A percentile compares a stretch with the other conserved stretches of the same genome.
phyloP scores from a whole-genome alignment of 2,113 vertebrate species.

The Brachyistius frenatus region DNA sequence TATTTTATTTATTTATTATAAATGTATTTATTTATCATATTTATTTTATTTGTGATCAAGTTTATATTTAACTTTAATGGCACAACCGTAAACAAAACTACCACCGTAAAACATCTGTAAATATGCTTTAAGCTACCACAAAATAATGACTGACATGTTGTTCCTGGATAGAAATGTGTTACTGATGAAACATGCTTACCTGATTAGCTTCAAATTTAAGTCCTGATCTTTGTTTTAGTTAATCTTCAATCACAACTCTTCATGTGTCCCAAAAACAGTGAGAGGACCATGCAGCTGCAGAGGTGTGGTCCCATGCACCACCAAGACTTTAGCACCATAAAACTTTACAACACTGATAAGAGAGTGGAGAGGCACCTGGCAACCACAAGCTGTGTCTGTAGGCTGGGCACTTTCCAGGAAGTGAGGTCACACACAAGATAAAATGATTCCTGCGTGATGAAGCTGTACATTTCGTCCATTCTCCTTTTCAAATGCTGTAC shows the following conservation, averaged over 20 bases:
- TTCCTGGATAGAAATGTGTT: background rate
- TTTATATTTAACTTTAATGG: conserved; percentile 33
- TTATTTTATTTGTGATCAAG: background rate
- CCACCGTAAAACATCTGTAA: conserved; percentile 3
- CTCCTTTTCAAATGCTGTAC: conserved; percentile 21
- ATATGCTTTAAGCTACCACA: background rate
- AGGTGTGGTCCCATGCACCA: conserved; percentile 36
- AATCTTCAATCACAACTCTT: background rate
- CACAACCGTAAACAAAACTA: background rate
- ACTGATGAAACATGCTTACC: conserved; percentile 54
- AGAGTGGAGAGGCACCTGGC: conserved; percentile 24
- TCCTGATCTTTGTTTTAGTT: conserved; percentile 6
- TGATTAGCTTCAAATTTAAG: conserved; percentile 26
- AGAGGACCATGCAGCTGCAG: background rate
- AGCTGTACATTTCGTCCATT: conserved; percentile 25
- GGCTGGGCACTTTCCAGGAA: conserved; percentile 45
- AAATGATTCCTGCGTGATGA: conserved; percentile 24
- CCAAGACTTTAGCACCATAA: conserved; percentile 22
- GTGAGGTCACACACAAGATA: conserved; percentile 48
- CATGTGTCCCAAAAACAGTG: background rate
- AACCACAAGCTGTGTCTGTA: background rate
- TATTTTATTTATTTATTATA: too few relatives aligned
- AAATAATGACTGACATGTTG: background rate
- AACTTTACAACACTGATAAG: conserved; percentile 65
- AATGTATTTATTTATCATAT: too few relatives aligned